These are phyloP conservation scores for Diorhabda sublineata DNA, from an alignment of 1,140 invertebrate species.

Conservation along the genomic window DNA sequence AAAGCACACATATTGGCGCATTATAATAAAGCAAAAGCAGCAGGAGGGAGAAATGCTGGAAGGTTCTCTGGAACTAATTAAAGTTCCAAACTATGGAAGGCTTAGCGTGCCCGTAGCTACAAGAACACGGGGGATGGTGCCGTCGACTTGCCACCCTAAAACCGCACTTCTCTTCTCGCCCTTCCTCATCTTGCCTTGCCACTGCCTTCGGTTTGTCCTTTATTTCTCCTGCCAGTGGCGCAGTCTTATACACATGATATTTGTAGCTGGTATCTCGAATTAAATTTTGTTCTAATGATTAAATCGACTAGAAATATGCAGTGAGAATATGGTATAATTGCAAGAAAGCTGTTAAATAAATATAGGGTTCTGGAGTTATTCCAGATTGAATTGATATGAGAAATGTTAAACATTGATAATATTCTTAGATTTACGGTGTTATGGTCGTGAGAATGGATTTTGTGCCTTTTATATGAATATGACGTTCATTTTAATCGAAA, in stretches of 20 bases:
- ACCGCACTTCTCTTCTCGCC: slow-evolving; percentile 23
- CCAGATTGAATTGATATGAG: too few species aligned
- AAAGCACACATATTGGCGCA: slow-evolving; percentile 16
- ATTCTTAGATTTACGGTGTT: too few species aligned
- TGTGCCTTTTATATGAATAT: too few species aligned
- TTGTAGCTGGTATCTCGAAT: too few species aligned
- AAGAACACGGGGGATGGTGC: slow-evolving; percentile 29
- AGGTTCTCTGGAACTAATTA: slow-evolving; percentile 38
- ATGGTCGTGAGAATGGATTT: too few species aligned
- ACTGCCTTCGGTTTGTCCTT: neutral
- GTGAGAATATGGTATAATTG: too few species aligned
- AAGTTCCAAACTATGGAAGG: slow-evolving; percentile 39
- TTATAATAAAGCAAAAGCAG: slow-evolving; percentile 13
- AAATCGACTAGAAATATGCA: too few species aligned
- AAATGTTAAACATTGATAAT: too few species aligned
- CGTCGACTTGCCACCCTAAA: slow-evolving; percentile 19
- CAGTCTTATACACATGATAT: neutral
- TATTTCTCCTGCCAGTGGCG: neutral
- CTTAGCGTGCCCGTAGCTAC: slow-evolving; percentile 30
- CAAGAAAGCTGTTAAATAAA: too few species aligned
- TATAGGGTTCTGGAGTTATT: too few species aligned
- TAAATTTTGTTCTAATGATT: too few species aligned
- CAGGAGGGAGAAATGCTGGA: slow-evolving; percentile 21
- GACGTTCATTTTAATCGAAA: too few species aligned
- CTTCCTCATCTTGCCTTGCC: slow-evolving; percentile 12